Conservation (phyloP, 2,888 invertebrate species). For the Amblyteles armatorius region DNA sequence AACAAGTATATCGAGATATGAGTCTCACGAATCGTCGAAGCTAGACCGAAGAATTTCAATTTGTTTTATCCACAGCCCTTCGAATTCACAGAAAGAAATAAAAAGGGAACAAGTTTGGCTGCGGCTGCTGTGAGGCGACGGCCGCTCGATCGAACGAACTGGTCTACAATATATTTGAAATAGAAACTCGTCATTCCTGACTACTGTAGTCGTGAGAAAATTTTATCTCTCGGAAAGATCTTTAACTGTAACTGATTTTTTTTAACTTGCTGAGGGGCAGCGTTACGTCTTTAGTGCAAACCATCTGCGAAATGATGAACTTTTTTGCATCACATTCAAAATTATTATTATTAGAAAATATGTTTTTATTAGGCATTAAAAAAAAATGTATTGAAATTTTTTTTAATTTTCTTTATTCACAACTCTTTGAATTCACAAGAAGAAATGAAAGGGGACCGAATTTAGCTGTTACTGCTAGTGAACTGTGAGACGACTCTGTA, state of each 20-base stretch:
- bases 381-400: too few relatives aligned
- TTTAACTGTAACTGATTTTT: not conserved
- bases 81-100: constrained; percentile 11
- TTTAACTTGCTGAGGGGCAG: not conserved
- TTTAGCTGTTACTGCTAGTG: too few relatives aligned
- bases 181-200: constrained; percentile 14
- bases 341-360: too few relatives aligned
- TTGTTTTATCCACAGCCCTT: constrained; percentile 37
- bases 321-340: too few relatives aligned
- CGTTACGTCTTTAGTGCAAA: not conserved
- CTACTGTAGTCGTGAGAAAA: constrained; percentile 8
- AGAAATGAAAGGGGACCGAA: not conserved
- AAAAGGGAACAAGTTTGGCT: not conserved
- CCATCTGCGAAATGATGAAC: not conserved
- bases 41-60: constrained; percentile 47
- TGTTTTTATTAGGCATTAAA: too few relatives aligned
- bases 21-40: constrained; percentile 67
- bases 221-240: not conserved
- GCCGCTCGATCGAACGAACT: not conserved
- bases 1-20: constrained; percentile 74
- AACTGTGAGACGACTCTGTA: not conserved
- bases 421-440: constrained; percentile 9
- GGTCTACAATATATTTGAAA: not conserved
- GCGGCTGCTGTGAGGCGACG: not conserved
- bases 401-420: constrained; percentile 18